Evolutionary conservation across 2,113 vertebrate species (phyloP).

Genomic region (Prunella himalayana): DNA sequence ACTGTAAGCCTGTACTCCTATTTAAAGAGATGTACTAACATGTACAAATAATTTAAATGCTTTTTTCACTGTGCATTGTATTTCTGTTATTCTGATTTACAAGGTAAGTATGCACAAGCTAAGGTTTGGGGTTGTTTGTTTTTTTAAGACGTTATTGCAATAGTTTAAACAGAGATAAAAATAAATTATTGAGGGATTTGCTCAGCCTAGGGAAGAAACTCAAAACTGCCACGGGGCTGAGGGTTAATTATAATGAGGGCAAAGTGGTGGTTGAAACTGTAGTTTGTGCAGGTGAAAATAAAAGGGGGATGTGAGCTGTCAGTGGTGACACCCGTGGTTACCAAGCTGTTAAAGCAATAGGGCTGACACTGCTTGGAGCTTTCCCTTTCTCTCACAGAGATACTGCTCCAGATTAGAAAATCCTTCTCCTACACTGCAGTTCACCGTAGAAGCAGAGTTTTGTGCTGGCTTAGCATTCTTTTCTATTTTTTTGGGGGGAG

Average conservation of each 20-base stretch:
- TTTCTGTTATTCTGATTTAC: background rate
- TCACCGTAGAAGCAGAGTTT: background rate
- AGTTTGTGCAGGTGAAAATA: background rate
- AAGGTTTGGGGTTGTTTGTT: background rate
- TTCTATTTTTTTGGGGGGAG: background rate
- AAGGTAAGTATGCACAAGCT: background rate
- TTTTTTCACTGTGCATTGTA: background rate
- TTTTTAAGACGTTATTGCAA: background rate
- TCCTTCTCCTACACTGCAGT: accelerated
- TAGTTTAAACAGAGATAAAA: background rate
- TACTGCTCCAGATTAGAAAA: background rate
- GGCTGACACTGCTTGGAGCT: background rate
- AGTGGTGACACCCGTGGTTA: background rate
- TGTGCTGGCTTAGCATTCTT: background rate
- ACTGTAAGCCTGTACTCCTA: background rate
- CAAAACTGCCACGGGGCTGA: background rate
- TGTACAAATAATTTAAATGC: background rate
- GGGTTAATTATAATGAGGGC: background rate
- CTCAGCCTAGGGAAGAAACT: background rate
- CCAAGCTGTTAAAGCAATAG: background rate
- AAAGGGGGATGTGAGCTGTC: background rate
- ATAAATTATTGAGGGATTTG: background rate
- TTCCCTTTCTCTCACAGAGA: background rate
- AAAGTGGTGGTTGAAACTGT: background rate
- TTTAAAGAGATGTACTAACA: background rate